phyloP scores from a whole-genome alignment of 37 sponge, comb jelly and placozoan genomes.

The Hexactinellida sp. region DNA sequence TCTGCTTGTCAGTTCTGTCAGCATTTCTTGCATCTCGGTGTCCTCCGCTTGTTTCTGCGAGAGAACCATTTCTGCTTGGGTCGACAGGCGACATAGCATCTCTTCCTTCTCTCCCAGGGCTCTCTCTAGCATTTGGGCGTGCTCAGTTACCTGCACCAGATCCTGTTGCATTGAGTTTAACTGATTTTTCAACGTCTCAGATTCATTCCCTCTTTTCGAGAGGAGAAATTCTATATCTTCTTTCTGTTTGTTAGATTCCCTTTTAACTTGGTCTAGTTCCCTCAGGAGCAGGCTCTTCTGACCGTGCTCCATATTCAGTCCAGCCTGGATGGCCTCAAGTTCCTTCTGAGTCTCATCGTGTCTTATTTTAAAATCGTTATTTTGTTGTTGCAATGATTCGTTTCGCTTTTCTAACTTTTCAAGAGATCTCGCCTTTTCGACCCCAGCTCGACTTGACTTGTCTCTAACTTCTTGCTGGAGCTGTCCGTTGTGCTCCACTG shows the following conservation, averaged over 20 bases:
- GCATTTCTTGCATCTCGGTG: background rate
- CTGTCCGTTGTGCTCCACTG: background rate
- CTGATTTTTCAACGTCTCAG: background rate
- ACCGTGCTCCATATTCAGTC: background rate
- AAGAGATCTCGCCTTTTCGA: background rate
- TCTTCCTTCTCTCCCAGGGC: background rate
- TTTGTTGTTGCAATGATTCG: background rate
- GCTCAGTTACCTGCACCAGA: background rate
- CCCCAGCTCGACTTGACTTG: background rate
- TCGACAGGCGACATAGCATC: background rate
- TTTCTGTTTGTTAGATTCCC: background rate
- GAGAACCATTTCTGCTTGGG: background rate
- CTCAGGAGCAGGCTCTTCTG: background rate
- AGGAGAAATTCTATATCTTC: background rate
- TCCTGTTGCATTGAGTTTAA: background rate
- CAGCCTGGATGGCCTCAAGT: background rate
- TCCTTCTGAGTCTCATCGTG: background rate
- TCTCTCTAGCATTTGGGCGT: background rate
- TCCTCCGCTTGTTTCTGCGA: background rate
- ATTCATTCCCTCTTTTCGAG: background rate
- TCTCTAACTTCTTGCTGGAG: background rate
- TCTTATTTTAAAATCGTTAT: background rate
- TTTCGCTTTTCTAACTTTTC: conserved; percentile 11
- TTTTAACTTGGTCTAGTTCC: background rate
- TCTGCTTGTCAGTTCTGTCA: background rate